Percentiles rank a stretch among this genome's conserved stretches.
Conservation (phyloP, 1,140 invertebrate species). For the Drosophila orena region DNA sequence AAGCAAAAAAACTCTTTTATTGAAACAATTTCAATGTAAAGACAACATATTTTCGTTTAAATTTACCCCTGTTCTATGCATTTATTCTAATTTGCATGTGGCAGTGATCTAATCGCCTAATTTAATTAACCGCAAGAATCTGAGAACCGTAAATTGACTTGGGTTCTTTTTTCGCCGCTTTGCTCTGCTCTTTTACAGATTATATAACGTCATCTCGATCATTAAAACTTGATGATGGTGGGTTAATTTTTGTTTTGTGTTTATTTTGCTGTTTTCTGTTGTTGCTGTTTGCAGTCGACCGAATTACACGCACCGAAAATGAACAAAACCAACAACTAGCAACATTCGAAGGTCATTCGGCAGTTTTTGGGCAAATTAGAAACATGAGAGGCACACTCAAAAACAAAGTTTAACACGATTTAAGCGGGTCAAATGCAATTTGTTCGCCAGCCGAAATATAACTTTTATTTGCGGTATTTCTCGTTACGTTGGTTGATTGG, state of each 20-base stretch:
- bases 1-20: neutral
- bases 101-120: constrained; percentile 71
- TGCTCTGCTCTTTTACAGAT: constrained; percentile 27
- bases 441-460: constrained; percentile 28
- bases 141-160: constrained; percentile 21
- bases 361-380: constrained; percentile 66
- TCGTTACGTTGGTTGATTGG: constrained; percentile 26
- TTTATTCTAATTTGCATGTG: constrained; percentile 27
- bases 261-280: constrained; percentile 16
- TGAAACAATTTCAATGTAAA: too few relatives aligned
- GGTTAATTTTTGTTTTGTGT: constrained; percentile 45
- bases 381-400: constrained; percentile 28
- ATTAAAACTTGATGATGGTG: constrained; percentile 42
- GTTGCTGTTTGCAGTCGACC: constrained; percentile 41
- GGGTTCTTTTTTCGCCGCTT: constrained; percentile 3
- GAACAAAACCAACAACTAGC: constrained; percentile 41
- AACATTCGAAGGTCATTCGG: constrained; percentile 38
- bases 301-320: constrained; percentile 83
- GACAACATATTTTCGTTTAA: neutral
- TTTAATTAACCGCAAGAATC: constrained; percentile 61
- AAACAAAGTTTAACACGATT: constrained; percentile 26
- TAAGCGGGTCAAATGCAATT: constrained; percentile 56
- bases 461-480: constrained; percentile 26
- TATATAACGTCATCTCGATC: constrained; percentile 70
- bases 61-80: neutral